A percentile compares a stretch with the other conserved stretches of the same genome.
Conservation (phyloP, 1,140 invertebrate genomes). For the Scylla paramamosain region DNA sequence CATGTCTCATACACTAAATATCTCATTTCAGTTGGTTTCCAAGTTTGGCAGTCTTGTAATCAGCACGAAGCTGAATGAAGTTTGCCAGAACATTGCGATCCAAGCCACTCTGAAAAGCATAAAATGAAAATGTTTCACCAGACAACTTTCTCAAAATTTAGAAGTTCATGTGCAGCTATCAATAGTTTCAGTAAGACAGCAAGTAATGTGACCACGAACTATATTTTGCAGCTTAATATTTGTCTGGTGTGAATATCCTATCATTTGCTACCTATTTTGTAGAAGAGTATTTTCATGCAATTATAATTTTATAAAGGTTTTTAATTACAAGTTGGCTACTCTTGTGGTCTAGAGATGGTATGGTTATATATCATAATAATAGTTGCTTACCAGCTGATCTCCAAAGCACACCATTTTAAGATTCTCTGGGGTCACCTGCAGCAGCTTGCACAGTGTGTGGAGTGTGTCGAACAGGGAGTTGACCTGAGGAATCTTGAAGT, state of each 20-base stretch:
- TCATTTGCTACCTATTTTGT: too few relatives aligned
- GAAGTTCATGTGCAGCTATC: neutral
- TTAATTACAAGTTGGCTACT: too few relatives aligned
- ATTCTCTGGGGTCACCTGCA: constrained; percentile 97
- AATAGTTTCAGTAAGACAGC: constrained; percentile 34
- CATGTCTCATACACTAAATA: constrained; percentile 39
- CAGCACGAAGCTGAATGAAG: constrained; percentile 95
- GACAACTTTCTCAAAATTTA: neutral
- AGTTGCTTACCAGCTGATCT: constrained; percentile 90
- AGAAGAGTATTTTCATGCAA: too few relatives aligned
- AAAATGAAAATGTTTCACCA: neutral
- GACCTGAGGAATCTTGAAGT: constrained; percentile 88
- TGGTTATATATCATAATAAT: too few relatives aligned
- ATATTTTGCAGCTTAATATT: too few relatives aligned
- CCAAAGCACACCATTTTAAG: constrained; percentile 96
- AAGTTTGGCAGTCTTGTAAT: constrained; percentile 93
- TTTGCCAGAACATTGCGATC: constrained; percentile 92
- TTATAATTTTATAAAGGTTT: too few relatives aligned
- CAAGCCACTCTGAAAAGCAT: constrained; percentile 86
- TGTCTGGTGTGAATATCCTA: too few relatives aligned
- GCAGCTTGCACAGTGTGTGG: constrained; percentile 96
- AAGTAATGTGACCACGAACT: neutral
- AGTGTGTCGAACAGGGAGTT: constrained; percentile 95
- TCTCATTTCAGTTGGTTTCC: constrained; percentile 78
- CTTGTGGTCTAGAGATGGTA: too few relatives aligned